Base-by-base conservation (phyloP, 1,140 invertebrate species). In the Lordiphosa mommai region DNA sequence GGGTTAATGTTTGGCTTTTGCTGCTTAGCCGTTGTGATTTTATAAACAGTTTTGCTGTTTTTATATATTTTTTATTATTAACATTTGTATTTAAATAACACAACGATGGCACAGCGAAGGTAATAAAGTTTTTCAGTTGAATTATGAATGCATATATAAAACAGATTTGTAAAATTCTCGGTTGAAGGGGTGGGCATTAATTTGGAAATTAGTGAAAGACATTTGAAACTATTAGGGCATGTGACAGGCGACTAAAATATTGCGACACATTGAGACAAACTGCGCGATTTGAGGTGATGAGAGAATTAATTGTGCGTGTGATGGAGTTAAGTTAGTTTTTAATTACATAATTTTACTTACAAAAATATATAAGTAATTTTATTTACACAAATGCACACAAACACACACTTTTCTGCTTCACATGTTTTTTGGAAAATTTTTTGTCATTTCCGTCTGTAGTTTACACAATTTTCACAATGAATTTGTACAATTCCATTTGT, bases 1-100 rank as follows among this genome's bases (percentile, higher is more conserved):
- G 74, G 69, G 65, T 80, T 80, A 70, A 80, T 80, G 50, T 80
- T 80, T 68, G 72, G 72, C 60, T 47, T 68, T 53, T 37, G 61
- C 23, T 36, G 50, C 37, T 61, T 67, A 29, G 47, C 34, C 29
- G 60, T 44, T 50, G 63, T 58, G 51, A 61, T 67, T 70, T 74
- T 80, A 57, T 65, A 80, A 82, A 80, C 70, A 80, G 32, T 60
- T 38, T 40, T 59, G 51, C 9, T 33, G 41, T 16, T 29, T 41
- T 36, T 16, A 27, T 34, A 20, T 27, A 20, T 16, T 58, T 41
- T 33, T 60, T 13, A 49, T 34, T 27, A 7, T 27, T 7, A 56
- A 55, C 34, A 36, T 63, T 57, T 46, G 30, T 59, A 38, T 27
- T 27, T 27, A 27, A 27, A 27, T 27, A 27, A 27, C 23, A 5